phyloP scores from a whole-genome alignment of 2,113 vertebrate species.

The Dipodomys ordii region DNA sequence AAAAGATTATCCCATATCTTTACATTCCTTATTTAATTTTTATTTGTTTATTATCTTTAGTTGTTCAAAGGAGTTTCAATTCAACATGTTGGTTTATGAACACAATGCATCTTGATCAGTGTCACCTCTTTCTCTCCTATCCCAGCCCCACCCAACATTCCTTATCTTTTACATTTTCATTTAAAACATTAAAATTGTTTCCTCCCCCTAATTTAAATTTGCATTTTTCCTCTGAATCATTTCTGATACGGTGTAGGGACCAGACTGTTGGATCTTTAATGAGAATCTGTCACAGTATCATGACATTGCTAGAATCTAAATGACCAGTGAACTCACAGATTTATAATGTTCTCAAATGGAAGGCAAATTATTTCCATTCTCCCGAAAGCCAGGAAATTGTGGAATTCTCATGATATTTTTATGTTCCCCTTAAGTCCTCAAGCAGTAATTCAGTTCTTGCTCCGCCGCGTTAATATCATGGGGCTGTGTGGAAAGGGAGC shows the following conservation, averaged over 20 bases:
- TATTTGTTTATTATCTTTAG: too few species aligned
- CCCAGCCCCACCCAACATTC: too few species aligned
- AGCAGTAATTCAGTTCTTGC: conserved; percentile 13
- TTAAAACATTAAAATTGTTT: background rate
- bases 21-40: background rate
- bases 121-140: too few species aligned
- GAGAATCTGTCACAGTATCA: background rate
- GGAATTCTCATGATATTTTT: conserved; percentile 25
- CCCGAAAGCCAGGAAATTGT: conserved; percentile 23
- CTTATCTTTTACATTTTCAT: too few species aligned
- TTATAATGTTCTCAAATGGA: conserved; percentile 54
- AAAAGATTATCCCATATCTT: background rate
- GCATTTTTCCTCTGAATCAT: conserved; percentile 14
- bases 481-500: conserved; percentile 14
- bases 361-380: conserved; percentile 14
- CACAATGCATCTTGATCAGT: too few species aligned
- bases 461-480: background rate
- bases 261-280: conserved; percentile 43
- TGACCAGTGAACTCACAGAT: conserved; percentile 35
- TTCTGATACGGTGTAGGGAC: conserved; percentile 41
- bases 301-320: conserved; percentile 19
- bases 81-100: too few species aligned
- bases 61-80: too few species aligned
- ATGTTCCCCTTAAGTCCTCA: conserved; percentile 23
- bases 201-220: background rate